These are phyloP conservation scores for Furcifer pardalis DNA, from an alignment of 2,797 vertebrate genomes.

Conservation along the genomic window DNA sequence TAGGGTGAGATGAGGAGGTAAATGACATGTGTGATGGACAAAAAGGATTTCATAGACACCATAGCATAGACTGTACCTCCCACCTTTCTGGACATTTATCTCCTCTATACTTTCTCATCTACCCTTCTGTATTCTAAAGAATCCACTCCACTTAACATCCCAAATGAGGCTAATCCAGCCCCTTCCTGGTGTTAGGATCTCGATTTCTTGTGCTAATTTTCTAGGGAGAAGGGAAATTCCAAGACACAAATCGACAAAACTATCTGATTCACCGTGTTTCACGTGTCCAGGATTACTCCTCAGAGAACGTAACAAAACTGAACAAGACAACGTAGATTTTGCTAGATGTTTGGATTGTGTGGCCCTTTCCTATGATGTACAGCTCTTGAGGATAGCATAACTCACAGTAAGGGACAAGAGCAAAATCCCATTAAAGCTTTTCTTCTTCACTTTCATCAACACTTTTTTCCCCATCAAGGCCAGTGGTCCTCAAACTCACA, in stretches of 20 bases:
- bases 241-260: background rate
- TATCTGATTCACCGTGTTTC: background rate
- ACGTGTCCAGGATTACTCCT: background rate
- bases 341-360: background rate
- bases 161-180: no score
- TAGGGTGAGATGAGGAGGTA: no score
- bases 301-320: background rate
- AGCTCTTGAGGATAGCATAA: background rate
- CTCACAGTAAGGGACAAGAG: background rate
- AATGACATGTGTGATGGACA: no score
- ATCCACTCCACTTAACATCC: no score
- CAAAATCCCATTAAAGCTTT: background rate
- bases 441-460: background rate
- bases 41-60: background rate
- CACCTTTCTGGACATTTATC: background rate
- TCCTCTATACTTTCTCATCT: no score
- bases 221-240: no score
- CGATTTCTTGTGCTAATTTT: background rate
- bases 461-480: background rate
- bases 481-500: background rate
- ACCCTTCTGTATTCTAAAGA: background rate
- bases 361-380: background rate
- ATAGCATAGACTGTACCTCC: background rate
- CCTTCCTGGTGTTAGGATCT: background rate
- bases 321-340: background rate